phyloP scores from a whole-genome alignment of 1,140 invertebrate genomes.

The Temnothorax curvispinosus region DNA sequence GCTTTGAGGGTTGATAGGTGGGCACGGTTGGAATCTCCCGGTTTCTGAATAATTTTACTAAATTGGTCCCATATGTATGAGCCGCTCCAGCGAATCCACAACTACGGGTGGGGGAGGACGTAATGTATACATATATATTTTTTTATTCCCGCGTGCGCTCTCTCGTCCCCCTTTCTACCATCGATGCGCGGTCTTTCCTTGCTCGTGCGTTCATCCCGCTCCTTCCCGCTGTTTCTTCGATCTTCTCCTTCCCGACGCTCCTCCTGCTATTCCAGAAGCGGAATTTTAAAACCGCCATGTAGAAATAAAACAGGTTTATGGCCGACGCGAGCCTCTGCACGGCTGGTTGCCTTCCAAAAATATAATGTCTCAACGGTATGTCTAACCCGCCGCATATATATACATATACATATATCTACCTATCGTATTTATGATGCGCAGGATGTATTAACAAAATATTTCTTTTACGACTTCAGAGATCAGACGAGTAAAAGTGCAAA shows the following conservation, averaged over 20 bases:
- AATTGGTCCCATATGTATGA: slow-evolving; percentile 85
- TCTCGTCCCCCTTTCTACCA: slow-evolving; percentile 35
- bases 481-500: slow-evolving; percentile 53
- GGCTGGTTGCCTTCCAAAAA: slow-evolving; percentile 70
- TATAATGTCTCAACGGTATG: slow-evolving; percentile 70
- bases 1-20: slow-evolving; percentile 67
- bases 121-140: slow-evolving; percentile 63
- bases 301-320: slow-evolving; percentile 81
- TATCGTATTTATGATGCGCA: slow-evolving; percentile 53
- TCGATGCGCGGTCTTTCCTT: slow-evolving; percentile 20
- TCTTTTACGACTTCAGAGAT: slow-evolving; percentile 50
- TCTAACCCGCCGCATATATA: slow-evolving; percentile 25
- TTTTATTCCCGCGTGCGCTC: slow-evolving; percentile 52
- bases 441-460: slow-evolving; percentile 67
- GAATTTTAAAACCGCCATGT: slow-evolving; percentile 80
- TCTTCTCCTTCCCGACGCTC: slow-evolving; percentile 47
- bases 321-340: slow-evolving; percentile 62
- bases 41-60: slow-evolving; percentile 84
- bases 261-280: slow-evolving; percentile 73
- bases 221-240: slow-evolving; percentile 61
- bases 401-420: background rate
- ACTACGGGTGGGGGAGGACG: slow-evolving; percentile 74
- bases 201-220: slow-evolving; percentile 27
- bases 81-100: slow-evolving; percentile 80
- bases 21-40: slow-evolving; percentile 65